phyloP scores from a whole-genome alignment of 2,113 vertebrate genomes.

The Epinephelus cyanopodus region DNA sequence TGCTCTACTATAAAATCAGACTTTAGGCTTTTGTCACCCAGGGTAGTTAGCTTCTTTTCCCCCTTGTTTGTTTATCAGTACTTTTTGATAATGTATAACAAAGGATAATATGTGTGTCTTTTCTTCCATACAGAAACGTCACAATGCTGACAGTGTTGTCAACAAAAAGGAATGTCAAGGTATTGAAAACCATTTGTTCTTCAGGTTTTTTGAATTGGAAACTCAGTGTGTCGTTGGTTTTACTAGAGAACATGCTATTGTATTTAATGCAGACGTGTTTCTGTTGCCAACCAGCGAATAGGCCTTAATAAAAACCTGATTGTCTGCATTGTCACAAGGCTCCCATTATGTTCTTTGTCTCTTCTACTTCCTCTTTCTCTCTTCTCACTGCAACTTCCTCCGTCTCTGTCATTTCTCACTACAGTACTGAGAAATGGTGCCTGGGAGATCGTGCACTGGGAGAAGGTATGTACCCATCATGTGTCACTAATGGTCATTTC shows the following conservation, averaged over 20 bases:
- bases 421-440: constrained; percentile 96
- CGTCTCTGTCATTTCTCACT: constrained; percentile 29
- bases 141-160: constrained; percentile 94
- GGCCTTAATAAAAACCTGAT: neutral
- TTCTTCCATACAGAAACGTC: constrained; percentile 91
- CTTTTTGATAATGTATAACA: neutral
- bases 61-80: neutral
- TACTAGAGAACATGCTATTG: neutral
- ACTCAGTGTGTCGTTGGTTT: neutral
- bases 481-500: constrained; percentile 5
- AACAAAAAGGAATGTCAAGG: constrained; percentile 99
- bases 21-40: neutral
- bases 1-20: neutral
- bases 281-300: neutral
- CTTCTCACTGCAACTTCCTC: neutral
- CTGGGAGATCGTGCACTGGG: constrained; percentile 99
- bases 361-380: neutral
- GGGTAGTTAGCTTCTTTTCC: neutral
- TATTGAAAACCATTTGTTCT: constrained; percentile 69
- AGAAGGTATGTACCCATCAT: constrained; percentile 89
- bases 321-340: neutral
- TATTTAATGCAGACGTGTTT: neutral
- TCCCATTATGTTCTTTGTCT: neutral
- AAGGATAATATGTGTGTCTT: neutral
- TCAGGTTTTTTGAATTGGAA: neutral